Conservation (phyloP, 2,888 invertebrate species). For the Euzophera pinguis region DNA sequence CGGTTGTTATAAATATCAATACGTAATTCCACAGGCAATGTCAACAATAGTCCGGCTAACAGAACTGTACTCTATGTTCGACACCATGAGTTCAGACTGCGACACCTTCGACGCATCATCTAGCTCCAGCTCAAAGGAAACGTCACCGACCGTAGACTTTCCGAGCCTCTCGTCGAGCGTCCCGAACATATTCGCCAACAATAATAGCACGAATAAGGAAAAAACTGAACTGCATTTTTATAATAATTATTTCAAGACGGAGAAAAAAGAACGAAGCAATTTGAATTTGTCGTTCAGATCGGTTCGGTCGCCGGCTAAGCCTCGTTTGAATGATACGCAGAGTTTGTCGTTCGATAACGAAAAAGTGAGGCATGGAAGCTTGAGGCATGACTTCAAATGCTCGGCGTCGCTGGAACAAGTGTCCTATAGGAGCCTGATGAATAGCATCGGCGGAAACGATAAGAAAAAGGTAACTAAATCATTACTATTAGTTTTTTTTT, state of each 20-base stretch:
- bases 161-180: slow-evolving; percentile 57
- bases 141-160: slow-evolving; percentile 80
- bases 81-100: slow-evolving; percentile 86
- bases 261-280: slow-evolving; percentile 40
- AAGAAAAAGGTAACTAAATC: slow-evolving; percentile 45
- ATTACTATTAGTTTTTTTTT: background rate
- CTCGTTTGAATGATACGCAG: slow-evolving; percentile 41
- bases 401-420: slow-evolving; percentile 59
- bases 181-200: slow-evolving; percentile 48
- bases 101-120: slow-evolving; percentile 81
- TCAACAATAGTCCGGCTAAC: slow-evolving; percentile 89
- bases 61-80: slow-evolving; percentile 86
- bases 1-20: too few species aligned
- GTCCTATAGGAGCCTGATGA: slow-evolving; percentile 50
- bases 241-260: slow-evolving; percentile 62
- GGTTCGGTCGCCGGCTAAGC: slow-evolving; percentile 40
- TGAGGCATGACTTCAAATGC: slow-evolving; percentile 49
- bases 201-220: slow-evolving; percentile 26
- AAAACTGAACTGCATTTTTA: slow-evolving; percentile 57
- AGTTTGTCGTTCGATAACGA: slow-evolving; percentile 49
- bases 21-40: slow-evolving; percentile 63
- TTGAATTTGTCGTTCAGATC: slow-evolving; percentile 57
- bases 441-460: slow-evolving; percentile 42
- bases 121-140: slow-evolving; percentile 77
- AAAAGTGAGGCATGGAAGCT: slow-evolving; percentile 42